A percentile compares a stretch with the other conserved stretches of the same genome.
These are phyloP conservation scores for Matsumyia berberina DNA, from an alignment of 2,888 invertebrate species.

Conservation along the genomic window DNA sequence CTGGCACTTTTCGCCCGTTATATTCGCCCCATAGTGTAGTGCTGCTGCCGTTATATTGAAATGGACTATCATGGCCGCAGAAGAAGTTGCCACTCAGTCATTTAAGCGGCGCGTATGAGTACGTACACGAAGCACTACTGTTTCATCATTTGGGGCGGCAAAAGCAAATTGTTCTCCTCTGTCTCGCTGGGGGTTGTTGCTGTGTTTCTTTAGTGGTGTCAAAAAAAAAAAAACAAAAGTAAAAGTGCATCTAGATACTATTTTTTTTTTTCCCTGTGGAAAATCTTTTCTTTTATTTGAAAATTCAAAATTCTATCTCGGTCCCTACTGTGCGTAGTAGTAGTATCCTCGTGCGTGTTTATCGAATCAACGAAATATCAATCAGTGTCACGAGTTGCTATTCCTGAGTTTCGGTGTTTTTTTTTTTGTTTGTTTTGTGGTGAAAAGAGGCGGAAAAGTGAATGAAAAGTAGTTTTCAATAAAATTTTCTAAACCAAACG, in stretches of 20 bases:
- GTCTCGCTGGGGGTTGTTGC: constrained; percentile 32
- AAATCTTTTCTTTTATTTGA: not conserved
- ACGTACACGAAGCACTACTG: constrained; percentile 54
- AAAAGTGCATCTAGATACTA: constrained; percentile 44
- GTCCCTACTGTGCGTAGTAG: not conserved
- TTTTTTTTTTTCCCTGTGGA: constrained; percentile 1
- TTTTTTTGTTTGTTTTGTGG: constrained; percentile 33
- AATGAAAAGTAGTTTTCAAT: constrained; percentile 59
- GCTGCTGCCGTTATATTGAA: constrained; percentile 56
- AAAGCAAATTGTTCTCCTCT: constrained; percentile 15
- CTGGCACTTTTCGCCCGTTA: constrained; percentile 50
- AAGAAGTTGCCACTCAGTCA: constrained; percentile 71
- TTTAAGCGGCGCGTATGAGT: constrained; percentile 71
- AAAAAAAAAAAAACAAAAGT: not conserved
- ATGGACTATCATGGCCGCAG: constrained; percentile 64
- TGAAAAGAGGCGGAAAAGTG: constrained; percentile 52
- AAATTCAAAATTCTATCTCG: not conserved
- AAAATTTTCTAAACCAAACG: constrained; percentile 45
- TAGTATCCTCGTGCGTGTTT: constrained; percentile 41
- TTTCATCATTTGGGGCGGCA: constrained; percentile 43
- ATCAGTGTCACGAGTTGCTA: constrained; percentile 65
- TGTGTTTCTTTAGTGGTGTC: not conserved
- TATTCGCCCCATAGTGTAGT: constrained; percentile 55
- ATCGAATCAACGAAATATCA: constrained; percentile 58
- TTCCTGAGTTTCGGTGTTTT: not conserved